Conservation (phyloP, 2,797 vertebrate species). For the Thripadectes ignobilis region DNA sequence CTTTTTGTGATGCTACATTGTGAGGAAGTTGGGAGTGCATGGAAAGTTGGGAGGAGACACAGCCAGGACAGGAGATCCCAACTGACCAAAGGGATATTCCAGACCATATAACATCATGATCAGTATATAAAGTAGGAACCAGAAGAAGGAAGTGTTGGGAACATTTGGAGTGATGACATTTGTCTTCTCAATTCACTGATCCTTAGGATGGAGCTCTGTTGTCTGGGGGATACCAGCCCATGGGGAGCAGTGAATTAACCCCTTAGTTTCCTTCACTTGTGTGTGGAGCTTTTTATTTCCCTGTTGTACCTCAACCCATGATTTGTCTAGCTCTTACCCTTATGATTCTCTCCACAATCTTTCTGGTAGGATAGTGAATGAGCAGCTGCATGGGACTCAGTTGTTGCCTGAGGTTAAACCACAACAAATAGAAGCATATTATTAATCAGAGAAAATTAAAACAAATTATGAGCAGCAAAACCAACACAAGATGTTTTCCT, state of each 20-base stretch:
- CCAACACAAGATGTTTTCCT: background rate
- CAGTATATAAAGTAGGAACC: background rate
- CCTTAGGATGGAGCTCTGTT: fast-evolving
- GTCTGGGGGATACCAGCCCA: too few species aligned
- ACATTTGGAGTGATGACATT: background rate
- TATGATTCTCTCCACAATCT: background rate
- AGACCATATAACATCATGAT: too few species aligned
- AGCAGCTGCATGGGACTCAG: fast-evolving
- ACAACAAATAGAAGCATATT: background rate
- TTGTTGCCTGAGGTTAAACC: background rate
- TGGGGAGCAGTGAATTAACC: background rate
- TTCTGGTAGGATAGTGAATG: background rate
- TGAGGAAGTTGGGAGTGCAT: fast-evolving
- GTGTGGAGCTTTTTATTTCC: background rate
- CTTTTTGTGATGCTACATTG: fast-evolving
- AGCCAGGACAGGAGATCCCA: background rate
- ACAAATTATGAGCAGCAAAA: background rate
- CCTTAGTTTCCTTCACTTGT: background rate
- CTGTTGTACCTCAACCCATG: fast-evolving
- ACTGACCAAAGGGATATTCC: background rate
- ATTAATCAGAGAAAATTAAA: background rate
- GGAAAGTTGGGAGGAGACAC: background rate
- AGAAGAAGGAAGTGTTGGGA: background rate
- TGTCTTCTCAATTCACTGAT: background rate
- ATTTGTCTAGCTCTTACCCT: background rate